These are phyloP conservation scores for Heliconius ismenius DNA, from an alignment of 2,888 invertebrate species.

Conservation along the genomic window DNA sequence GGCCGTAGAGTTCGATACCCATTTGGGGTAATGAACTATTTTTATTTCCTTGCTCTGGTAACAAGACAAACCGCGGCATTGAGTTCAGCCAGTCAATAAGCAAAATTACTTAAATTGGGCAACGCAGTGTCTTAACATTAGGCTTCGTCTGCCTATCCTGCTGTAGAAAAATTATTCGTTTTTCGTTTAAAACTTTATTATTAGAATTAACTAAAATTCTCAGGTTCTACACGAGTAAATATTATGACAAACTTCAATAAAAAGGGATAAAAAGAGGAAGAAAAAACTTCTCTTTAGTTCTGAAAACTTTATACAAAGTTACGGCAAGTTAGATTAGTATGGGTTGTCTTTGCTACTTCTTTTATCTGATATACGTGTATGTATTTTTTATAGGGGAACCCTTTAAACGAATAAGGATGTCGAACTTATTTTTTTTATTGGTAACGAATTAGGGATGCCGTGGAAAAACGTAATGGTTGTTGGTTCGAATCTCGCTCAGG, in stretches of 20 bases:
- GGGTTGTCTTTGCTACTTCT: slow-evolving; percentile 20
- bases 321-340: slow-evolving; percentile 31
- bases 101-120: background rate
- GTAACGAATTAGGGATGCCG: background rate
- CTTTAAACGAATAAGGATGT: background rate
- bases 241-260: slow-evolving; percentile 22
- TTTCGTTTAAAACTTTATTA: no score
- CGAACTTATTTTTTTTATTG: background rate
- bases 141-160: background rate
- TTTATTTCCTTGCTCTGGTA: background rate
- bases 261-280: slow-evolving; percentile 23
- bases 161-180: background rate
- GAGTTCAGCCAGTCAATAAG: background rate
- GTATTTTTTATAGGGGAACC: slow-evolving; percentile 7
- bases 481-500: background rate
- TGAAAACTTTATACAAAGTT: slow-evolving; percentile 28
- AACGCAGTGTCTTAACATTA: background rate
- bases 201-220: no score
- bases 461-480: background rate
- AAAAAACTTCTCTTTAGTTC: slow-evolving; percentile 15
- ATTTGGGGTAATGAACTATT: background rate
- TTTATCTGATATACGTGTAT: slow-evolving; percentile 22
- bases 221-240: slow-evolving; percentile 6
- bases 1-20: background rate
- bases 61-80: background rate